phyloP scores from a whole-genome alignment of 2,113 vertebrate genomes.

The Trematocara marginatum region DNA sequence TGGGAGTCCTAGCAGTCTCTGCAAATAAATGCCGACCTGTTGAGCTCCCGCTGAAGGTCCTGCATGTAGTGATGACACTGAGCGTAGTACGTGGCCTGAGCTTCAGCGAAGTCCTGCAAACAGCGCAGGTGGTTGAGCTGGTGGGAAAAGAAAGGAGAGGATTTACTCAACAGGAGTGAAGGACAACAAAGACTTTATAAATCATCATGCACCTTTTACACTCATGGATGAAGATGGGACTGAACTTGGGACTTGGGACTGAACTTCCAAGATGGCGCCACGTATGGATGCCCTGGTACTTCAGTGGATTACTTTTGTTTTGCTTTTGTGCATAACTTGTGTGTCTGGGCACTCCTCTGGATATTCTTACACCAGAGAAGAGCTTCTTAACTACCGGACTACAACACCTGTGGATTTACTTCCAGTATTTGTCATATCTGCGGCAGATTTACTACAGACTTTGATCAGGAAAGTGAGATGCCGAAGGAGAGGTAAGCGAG shows the following conservation, averaged over 20 bases:
- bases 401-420: no score
- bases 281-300: no score
- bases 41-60: conserved; percentile 89
- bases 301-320: no score
- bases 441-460: no score
- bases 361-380: no score
- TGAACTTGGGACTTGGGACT: not conserved
- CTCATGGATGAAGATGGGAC: not conserved
- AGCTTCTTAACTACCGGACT: no score
- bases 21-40: conserved; percentile 74
- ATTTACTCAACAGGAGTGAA: not conserved
- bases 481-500: no score
- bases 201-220: not conserved
- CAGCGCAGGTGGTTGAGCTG: conserved; percentile 95
- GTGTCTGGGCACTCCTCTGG: no score
- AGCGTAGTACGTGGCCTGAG: conserved; percentile 88
- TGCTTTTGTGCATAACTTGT: no score
- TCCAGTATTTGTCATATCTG: no score
- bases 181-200: not conserved
- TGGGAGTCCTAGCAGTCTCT: not conserved
- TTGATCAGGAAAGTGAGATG: no score
- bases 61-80: conserved; percentile 93
- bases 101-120: conserved; percentile 89
- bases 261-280: no score
- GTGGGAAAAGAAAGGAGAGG: conserved; percentile 1